A percentile compares a stretch with the other conserved stretches of the same genome.
phyloP scores from a whole-genome alignment of 2,113 vertebrate species.

The Dendropsophus ebraccatus region DNA sequence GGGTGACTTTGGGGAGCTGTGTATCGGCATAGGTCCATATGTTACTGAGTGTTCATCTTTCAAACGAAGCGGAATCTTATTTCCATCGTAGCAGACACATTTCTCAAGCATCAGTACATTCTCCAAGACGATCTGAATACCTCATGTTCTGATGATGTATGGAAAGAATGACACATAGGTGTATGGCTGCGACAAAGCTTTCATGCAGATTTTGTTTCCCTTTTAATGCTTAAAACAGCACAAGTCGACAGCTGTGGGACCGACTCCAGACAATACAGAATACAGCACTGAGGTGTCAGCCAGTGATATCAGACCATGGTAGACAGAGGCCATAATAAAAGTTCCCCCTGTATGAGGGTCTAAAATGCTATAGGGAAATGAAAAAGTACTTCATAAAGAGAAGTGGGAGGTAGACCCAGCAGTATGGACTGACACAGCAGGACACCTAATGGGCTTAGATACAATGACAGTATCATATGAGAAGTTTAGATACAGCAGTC shows the following conservation, averaged over 20 bases:
- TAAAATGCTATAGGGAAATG: neutral
- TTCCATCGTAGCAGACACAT: neutral
- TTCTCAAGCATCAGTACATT: neutral
- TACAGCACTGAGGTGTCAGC: neutral
- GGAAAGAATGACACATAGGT: neutral
- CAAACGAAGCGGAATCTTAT: neutral
- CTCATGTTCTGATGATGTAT: neutral
- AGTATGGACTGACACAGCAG: neutral
- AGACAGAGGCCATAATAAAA: neutral
- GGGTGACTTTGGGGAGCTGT: no score
- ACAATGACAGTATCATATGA: neutral
- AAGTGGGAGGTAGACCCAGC: neutral
- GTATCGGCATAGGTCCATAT: no score
- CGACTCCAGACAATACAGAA: neutral
- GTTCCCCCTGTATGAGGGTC: neutral
- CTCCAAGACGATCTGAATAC: neutral
- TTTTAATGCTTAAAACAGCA: conserved; percentile 16
- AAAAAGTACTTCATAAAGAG: neutral
- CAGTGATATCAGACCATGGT: neutral
- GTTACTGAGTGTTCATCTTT: no score
- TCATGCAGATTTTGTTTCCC: neutral
- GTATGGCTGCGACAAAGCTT: neutral
- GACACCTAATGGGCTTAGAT: neutral
- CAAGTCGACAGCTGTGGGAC: neutral
- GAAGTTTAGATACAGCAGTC: neutral